Conservation (phyloP, 2,888 invertebrate species). For the Pyrochroa serraticornis region DNA sequence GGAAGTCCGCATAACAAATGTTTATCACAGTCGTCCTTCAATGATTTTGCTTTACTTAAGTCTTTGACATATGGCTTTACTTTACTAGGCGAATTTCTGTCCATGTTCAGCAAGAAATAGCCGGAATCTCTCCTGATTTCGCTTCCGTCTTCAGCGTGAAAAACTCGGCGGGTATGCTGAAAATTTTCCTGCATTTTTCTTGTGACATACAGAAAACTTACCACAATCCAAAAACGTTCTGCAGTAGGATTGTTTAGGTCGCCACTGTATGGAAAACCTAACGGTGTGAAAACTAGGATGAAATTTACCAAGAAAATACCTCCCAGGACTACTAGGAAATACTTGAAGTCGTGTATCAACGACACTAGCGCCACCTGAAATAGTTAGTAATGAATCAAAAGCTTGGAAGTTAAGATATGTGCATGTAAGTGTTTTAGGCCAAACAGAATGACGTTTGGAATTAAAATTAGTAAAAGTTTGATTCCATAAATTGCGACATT, state of each 20-base stretch:
- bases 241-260: constrained; percentile 65
- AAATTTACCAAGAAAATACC: constrained; percentile 46
- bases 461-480: no score
- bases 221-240: constrained; percentile 65
- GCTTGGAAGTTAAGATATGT: background rate
- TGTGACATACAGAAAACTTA: constrained; percentile 34
- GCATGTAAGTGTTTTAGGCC: no score
- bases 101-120: constrained; percentile 51
- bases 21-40: constrained; percentile 46
- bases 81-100: constrained; percentile 51
- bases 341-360: constrained; percentile 41
- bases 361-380: constrained; percentile 44
- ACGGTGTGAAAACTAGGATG: constrained; percentile 65
- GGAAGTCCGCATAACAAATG: constrained; percentile 52
- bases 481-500: no score
- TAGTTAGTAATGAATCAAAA: background rate
- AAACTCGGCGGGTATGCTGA: constrained; percentile 48
- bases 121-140: constrained; percentile 49
- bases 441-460: no score
- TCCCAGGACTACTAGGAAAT: constrained; percentile 39
- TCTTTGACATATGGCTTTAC: constrained; percentile 45
- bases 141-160: constrained; percentile 44
- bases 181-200: constrained; percentile 13
- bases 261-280: constrained; percentile 75
- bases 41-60: constrained; percentile 37